Base-by-base conservation (phyloP, 2,888 invertebrate genomes). In the Tridacna gigas region DNA sequence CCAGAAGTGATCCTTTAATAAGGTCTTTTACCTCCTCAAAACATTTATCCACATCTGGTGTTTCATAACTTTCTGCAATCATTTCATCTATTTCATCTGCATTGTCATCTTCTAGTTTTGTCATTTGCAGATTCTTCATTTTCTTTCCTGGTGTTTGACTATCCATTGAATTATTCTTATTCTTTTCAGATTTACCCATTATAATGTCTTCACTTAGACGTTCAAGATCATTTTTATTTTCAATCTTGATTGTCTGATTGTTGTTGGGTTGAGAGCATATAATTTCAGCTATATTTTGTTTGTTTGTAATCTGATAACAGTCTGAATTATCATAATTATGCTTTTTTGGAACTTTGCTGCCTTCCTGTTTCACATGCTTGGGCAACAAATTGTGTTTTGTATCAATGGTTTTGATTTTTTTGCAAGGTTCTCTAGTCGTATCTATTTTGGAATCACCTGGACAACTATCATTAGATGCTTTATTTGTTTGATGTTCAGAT, bases 11-110 rank as follows among this genome's bases (percentile, higher is more conserved):
- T 47, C 79, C 83, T 20, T 69, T 26, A 37, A 87, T 83, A 67
- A 78, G 26, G 2, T 79, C 83, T 60, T 79, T 79, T n/a, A 79
- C 71, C n/a, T 84, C 81, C 25, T 82, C 84, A 71, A 77, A 87
- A 69, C 84, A 83, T 71, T 80, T 76, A 45, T 83, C 81, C 22
- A 77, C 48, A 77, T 87, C 84, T 37, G 84, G 87, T 25, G n/a
- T 51, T 28, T 77, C 67, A n/a, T 78, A 56, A 11, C 80, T 84
- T 37, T 79, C 79, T 20, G 84, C 84, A 25, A 87, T 87, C 75
- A 87, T 37, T 26, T 81, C 65, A 77, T 87, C 87, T 15, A 87
- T 25, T 47, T 84, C 87, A 69, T 82, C 82, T 22, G 66, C 51
- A n/a, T 45, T 75, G 12, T 75, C 37, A 13, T 28, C 26, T n/a